Conservation (phyloP, 2,797 vertebrate species). For the Acanthis flammea region DNA sequence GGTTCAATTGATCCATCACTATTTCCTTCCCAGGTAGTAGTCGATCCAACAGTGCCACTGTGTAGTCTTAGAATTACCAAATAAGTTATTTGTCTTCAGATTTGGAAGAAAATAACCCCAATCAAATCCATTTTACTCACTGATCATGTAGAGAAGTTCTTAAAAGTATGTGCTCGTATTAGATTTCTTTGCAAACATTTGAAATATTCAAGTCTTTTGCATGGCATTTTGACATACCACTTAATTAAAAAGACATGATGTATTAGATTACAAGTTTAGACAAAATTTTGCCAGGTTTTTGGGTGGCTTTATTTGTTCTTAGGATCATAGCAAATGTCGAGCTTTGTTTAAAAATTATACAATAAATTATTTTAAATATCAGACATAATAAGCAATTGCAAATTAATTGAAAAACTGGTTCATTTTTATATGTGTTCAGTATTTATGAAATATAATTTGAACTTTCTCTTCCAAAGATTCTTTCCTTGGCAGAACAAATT, state of each 20-base stretch:
- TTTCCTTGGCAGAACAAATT: conserved; percentile 95
- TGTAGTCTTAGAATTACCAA: neutral
- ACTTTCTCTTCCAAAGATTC: conserved; percentile 79
- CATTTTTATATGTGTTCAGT: neutral
- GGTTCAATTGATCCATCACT: conserved; percentile 84
- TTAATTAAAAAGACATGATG: neutral
- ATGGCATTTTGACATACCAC: neutral
- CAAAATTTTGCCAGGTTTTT: neutral
- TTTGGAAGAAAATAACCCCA: neutral
- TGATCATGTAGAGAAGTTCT: neutral
- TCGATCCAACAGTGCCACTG: neutral
- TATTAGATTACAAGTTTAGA: neutral
- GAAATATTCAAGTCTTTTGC: neutral
- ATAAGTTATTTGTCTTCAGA: neutral
- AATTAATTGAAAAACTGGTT: neutral
- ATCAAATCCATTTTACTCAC: neutral
- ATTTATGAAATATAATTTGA: neutral
- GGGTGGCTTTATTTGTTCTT: neutral
- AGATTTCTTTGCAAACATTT: neutral
- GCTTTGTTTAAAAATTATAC: neutral
- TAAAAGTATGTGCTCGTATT: neutral
- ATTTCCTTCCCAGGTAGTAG: conserved; percentile 90
- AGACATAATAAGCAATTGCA: neutral
- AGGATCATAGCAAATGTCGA: neutral
- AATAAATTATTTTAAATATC: neutral